These are phyloP conservation scores for Nasonia giraulti DNA, from an alignment of 1,140 invertebrate genomes.

Conservation along the genomic window DNA sequence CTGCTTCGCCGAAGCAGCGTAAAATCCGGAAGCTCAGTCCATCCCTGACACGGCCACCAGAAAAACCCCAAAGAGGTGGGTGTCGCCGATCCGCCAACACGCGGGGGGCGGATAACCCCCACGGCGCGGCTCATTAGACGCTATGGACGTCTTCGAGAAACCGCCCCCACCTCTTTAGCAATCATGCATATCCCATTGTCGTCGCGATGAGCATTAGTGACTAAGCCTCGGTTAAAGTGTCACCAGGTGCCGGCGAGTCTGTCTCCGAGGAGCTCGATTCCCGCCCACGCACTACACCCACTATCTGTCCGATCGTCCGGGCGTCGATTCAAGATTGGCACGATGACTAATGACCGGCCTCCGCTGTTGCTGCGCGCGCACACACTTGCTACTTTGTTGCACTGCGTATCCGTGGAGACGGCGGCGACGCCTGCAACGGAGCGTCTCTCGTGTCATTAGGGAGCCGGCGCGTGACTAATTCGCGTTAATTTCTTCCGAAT, in stretches of 20 bases:
- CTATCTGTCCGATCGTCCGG: neutral
- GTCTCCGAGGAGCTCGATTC: neutral
- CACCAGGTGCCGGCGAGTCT: slow-evolving; percentile 58
- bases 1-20: neutral
- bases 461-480: slow-evolving; percentile 49
- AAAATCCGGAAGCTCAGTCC: neutral
- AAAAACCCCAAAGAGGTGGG: slow-evolving; percentile 32
- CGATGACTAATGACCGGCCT: slow-evolving; percentile 57
- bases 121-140: slow-evolving; percentile 62
- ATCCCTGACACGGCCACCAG: slow-evolving; percentile 16
- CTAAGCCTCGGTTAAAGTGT: slow-evolving; percentile 54
- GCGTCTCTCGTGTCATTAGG: slow-evolving; percentile 31
- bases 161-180: neutral
- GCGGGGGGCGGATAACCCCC: slow-evolving; percentile 60
- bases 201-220: slow-evolving; percentile 9
- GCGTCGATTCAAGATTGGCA: neutral
- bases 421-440: neutral
- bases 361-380: slow-evolving; percentile 18
- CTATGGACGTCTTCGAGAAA: neutral
- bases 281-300: slow-evolving; percentile 20
- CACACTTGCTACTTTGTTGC: slow-evolving; percentile 43
- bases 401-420: neutral
- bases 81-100: neutral
- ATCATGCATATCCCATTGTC: slow-evolving; percentile 46
- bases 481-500: slow-evolving; percentile 57